These are phyloP conservation scores for Cheirogaleus major DNA, from an alignment of 2,797 vertebrate genomes.

Conservation along the genomic window DNA sequence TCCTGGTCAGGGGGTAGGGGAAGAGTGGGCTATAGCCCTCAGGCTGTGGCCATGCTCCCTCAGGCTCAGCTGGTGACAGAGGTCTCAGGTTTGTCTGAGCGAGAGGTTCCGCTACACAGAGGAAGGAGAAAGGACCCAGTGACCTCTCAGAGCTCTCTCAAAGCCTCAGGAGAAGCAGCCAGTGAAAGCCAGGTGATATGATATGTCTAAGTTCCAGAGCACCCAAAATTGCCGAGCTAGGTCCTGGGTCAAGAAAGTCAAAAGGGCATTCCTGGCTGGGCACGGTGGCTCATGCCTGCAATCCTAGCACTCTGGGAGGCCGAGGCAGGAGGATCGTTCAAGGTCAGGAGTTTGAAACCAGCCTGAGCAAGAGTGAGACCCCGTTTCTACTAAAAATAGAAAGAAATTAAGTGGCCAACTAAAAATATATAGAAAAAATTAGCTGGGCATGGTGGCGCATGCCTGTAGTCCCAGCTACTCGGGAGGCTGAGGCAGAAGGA, in stretches of 20 bases:
- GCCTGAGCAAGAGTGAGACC: too few relatives aligned
- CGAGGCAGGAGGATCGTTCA: too few relatives aligned
- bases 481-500: too few relatives aligned
- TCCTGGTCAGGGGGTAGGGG: not conserved
- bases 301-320: too few relatives aligned
- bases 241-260: constrained; percentile 11
- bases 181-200: not conserved
- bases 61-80: not conserved
- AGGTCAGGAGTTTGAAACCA: too few relatives aligned
- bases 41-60: not conserved
- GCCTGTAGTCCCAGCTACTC: too few relatives aligned
- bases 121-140: not conserved
- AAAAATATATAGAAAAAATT: too few relatives aligned
- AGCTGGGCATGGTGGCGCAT: too few relatives aligned
- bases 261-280: not conserved
- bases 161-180: constrained; percentile 5
- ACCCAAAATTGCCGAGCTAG: not conserved
- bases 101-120: not conserved
- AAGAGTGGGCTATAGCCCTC: not conserved
- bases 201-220: not conserved
- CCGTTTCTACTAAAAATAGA: too few relatives aligned
- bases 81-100: not conserved
- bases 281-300: too few relatives aligned
- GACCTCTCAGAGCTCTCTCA: constrained; percentile 19
- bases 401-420: too few relatives aligned